These are phyloP conservation scores for Temnothorax rugatulus DNA, from an alignment of 2,888 invertebrate species.

Conservation along the genomic window DNA sequence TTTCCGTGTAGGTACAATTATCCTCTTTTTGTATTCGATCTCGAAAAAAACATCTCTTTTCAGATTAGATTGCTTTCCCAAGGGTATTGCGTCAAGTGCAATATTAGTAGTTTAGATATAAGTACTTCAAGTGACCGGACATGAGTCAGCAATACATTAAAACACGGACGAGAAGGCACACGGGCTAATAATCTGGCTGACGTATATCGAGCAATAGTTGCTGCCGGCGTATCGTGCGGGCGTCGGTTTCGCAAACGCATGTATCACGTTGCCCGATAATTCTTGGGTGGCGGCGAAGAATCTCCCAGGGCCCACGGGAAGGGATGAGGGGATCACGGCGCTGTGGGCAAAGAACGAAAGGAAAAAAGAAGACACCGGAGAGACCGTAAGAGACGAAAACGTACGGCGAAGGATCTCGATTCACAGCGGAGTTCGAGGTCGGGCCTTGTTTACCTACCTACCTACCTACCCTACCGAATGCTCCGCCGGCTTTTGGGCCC, in stretches of 20 bases:
- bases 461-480: conserved; percentile 77
- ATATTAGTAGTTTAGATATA: conserved; percentile 29
- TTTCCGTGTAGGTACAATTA: not conserved
- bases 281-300: conserved; percentile 17
- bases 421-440: conserved; percentile 79
- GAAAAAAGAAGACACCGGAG: conserved; percentile 29
- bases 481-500: conserved; percentile 76
- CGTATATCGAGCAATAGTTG: conserved; percentile 41
- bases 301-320: not conserved
- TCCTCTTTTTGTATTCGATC: not conserved
- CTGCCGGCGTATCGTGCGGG: conserved; percentile 36
- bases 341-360: conserved; percentile 4
- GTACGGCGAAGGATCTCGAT: conserved; percentile 76
- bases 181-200: conserved; percentile 41
- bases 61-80: conserved; percentile 14
- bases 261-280: conserved; percentile 62
- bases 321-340: not conserved
- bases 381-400: conserved; percentile 55
- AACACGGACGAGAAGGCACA: conserved; percentile 36
- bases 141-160: conserved; percentile 49
- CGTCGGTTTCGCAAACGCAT: conserved; percentile 39
- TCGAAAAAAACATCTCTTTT: not conserved
- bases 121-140: conserved; percentile 41
- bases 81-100: conserved; percentile 13
- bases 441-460: conserved; percentile 70